Conservation (phyloP, 2,113 vertebrate genomes). For the Phocoena phocoena region DNA sequence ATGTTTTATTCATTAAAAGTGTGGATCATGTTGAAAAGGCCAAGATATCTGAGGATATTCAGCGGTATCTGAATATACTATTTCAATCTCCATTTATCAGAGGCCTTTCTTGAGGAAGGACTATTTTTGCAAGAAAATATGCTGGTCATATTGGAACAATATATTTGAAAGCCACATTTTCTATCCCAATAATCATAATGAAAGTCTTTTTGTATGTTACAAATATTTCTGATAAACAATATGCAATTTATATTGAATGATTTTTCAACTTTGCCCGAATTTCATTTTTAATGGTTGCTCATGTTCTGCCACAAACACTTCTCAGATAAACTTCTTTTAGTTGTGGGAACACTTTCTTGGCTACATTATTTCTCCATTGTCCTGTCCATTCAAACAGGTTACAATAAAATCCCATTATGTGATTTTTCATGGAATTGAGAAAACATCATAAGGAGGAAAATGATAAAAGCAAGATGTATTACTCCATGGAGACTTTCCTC, state of each 20-base stretch:
- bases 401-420: constrained; percentile 68
- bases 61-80: constrained; percentile 1
- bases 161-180: constrained; percentile 62
- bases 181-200: constrained; percentile 63
- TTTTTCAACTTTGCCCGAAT: constrained; percentile 66
- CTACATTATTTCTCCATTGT: constrained; percentile 65
- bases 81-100: constrained; percentile 55
- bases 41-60: constrained; percentile 19
- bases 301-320: constrained; percentile 49
- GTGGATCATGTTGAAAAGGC: background rate
- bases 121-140: constrained; percentile 51
- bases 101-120: constrained; percentile 43
- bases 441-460: constrained; percentile 72
- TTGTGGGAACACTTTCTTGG: constrained; percentile 52
- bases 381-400: constrained; percentile 65
- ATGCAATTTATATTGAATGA: constrained; percentile 58
- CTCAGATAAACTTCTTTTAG: constrained; percentile 66
- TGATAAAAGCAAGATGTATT: constrained; percentile 65
- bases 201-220: constrained; percentile 61
- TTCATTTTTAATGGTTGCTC: constrained; percentile 60
- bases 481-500: constrained; percentile 53
- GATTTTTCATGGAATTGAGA: constrained; percentile 63
- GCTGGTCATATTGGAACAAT: constrained; percentile 54
- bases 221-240: constrained; percentile 67
- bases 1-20: constrained; percentile 44